phyloP scores from a whole-genome alignment of 2,797 vertebrate species.

The Spinus pinus region DNA sequence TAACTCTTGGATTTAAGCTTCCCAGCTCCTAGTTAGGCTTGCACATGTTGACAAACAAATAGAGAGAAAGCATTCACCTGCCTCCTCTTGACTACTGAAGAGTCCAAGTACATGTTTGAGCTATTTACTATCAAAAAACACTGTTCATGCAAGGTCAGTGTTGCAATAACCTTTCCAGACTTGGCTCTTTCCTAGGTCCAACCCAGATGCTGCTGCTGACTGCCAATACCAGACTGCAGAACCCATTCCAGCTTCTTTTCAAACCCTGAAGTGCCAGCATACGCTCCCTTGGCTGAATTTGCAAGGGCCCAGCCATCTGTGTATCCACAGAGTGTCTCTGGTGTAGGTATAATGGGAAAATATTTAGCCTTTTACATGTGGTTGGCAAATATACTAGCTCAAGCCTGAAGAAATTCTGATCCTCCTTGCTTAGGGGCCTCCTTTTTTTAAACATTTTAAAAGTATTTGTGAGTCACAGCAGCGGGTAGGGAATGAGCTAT shows the following conservation, averaged over 20 bases:
- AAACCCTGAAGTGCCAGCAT: not conserved
- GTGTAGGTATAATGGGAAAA: not conserved
- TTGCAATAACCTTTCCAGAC: not conserved
- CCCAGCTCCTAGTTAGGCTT: not conserved
- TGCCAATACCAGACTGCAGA: not conserved
- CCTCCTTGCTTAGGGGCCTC: not conserved
- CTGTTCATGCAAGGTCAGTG: not conserved
- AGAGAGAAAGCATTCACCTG: not conserved
- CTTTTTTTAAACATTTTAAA: not conserved
- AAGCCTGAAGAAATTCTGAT: not conserved
- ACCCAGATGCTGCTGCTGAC: not conserved
- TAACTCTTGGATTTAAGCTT: not conserved
- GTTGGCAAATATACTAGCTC: not conserved
- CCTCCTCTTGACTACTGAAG: not conserved
- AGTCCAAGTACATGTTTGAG: not conserved
- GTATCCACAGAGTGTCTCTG: not conserved
- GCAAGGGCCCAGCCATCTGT: not conserved
- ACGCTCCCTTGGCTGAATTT: not conserved
- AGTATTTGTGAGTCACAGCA: not conserved
- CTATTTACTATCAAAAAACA: not conserved
- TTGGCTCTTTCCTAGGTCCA: not conserved
- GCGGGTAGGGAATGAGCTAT: not conserved
- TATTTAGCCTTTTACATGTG: not conserved
- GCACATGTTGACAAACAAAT: not conserved
- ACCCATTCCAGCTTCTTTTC: conserved; percentile 9